A percentile compares a stretch with the other conserved stretches of the same genome.
Conservation (phyloP, 2,888 invertebrate species). For the Trichogramma dendrolimi region DNA sequence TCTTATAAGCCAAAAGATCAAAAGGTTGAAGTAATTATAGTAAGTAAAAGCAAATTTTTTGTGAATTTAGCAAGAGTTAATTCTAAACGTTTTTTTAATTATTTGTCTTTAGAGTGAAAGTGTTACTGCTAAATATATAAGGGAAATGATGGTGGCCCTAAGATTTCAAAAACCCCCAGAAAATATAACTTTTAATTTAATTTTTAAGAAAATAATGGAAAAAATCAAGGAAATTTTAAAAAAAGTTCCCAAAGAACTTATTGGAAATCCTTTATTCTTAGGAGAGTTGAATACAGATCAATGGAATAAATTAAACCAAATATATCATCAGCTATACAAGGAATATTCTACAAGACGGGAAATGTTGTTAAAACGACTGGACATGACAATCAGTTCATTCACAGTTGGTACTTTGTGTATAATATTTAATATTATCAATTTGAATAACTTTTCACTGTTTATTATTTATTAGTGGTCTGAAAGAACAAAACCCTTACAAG, state of each 20-base stretch:
- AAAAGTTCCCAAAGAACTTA: constrained; percentile 58
- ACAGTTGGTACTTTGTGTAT: constrained; percentile 57
- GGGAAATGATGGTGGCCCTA: constrained; percentile 72
- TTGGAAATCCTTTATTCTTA: constrained; percentile 74
- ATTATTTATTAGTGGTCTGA: constrained; percentile 75
- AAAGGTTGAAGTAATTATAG: constrained; percentile 65
- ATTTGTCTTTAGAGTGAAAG: constrained; percentile 67
- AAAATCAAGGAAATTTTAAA: constrained; percentile 66
- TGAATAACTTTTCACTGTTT: constrained; percentile 3
- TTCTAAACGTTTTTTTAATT: constrained; percentile 8
- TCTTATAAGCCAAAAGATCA: constrained; percentile 61
- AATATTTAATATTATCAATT: neutral
- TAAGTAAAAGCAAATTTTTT: constrained; percentile 49
- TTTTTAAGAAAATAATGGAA: constrained; percentile 74
- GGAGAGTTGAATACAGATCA: constrained; percentile 72
- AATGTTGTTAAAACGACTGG: constrained; percentile 84
- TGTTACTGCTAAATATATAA: constrained; percentile 73
- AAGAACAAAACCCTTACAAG: constrained; percentile 69
- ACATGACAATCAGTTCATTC: constrained; percentile 95
- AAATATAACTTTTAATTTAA: constrained; percentile 69
- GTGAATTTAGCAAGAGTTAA: constrained; percentile 1
- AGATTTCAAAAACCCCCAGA: constrained; percentile 84
- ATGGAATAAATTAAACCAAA: constrained; percentile 70
- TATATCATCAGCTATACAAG: constrained; percentile 69
- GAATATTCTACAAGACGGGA: constrained; percentile 83